Percentiles rank a stretch among this genome's conserved stretches.
Evolutionary conservation across 2,113 vertebrate species (phyloP).

Genomic region (Stictonetta naevosa): DNA sequence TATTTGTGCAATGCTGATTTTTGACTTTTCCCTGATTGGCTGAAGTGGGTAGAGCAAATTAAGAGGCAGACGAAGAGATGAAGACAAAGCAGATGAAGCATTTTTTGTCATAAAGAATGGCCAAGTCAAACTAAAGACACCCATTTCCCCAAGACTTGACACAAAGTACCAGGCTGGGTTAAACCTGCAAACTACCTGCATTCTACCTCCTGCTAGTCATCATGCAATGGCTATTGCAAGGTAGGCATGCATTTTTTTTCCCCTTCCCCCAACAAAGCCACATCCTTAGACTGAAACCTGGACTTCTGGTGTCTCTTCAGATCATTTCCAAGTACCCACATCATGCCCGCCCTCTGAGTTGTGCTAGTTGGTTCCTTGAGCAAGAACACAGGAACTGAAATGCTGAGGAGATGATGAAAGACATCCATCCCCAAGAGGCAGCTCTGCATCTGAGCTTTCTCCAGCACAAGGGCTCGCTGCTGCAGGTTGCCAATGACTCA

Average conservation of each 20-base stretch:
- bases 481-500: background rate
- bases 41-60: background rate
- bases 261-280: too few relatives aligned
- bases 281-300: background rate
- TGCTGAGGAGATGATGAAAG: background rate
- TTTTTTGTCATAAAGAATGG: background rate
- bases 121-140: background rate
- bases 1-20: background rate
- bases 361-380: rapidly evolving
- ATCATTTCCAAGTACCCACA: background rate
- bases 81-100: background rate
- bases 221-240: rapidly evolving
- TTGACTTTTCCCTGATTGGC: background rate
- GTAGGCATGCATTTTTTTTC: too few relatives aligned
- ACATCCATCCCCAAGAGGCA: background rate
- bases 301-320: background rate
- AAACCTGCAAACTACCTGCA: background rate
- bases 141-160: background rate
- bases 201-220: background rate
- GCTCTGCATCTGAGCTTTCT: background rate
- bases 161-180: background rate
- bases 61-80: background rate
- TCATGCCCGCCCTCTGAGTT: background rate
- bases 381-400: background rate
- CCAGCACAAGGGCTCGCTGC: rapidly evolving